These are phyloP conservation scores for Lytechinus pictus DNA, from an alignment of 35 echinoderm and acorn worm genomes.

Conservation along the genomic window DNA sequence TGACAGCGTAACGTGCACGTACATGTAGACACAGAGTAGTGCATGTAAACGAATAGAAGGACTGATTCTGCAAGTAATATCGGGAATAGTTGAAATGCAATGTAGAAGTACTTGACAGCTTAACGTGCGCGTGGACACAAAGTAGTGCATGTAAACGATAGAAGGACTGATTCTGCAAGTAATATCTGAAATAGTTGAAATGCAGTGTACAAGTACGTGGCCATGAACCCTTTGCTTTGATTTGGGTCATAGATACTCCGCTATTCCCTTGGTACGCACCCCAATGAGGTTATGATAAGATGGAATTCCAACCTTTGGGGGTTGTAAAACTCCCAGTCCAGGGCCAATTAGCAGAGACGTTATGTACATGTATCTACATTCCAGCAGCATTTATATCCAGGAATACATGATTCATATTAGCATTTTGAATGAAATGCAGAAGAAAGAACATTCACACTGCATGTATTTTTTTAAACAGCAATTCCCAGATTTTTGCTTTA, in stretches of 20 bases:
- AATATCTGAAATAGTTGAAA: neutral
- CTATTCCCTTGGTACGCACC: neutral
- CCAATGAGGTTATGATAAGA: neutral
- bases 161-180: neutral
- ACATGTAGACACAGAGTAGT: too few species aligned
- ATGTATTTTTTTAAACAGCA: too few species aligned
- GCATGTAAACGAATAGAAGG: too few species aligned
- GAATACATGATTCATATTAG: too few species aligned
- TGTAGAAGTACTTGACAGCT: too few species aligned
- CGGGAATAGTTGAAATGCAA: neutral
- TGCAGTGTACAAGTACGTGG: neutral
- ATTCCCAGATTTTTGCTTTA: too few species aligned
- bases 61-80: neutral
- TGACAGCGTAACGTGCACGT: too few species aligned
- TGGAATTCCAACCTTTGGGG: conserved; percentile 14
- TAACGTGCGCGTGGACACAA: too few species aligned
- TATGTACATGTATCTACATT: neutral
- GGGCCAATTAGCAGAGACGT: neutral
- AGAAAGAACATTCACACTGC: too few species aligned
- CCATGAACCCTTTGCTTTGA: neutral
- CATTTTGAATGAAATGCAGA: too few species aligned
- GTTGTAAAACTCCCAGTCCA: neutral
- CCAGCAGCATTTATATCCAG: too few species aligned
- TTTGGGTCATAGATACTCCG: conserved; percentile 17
- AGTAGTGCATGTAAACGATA: too few species aligned